phyloP scores from a whole-genome alignment of 2,888 invertebrate species.

The Mesorhabditis belari region DNA sequence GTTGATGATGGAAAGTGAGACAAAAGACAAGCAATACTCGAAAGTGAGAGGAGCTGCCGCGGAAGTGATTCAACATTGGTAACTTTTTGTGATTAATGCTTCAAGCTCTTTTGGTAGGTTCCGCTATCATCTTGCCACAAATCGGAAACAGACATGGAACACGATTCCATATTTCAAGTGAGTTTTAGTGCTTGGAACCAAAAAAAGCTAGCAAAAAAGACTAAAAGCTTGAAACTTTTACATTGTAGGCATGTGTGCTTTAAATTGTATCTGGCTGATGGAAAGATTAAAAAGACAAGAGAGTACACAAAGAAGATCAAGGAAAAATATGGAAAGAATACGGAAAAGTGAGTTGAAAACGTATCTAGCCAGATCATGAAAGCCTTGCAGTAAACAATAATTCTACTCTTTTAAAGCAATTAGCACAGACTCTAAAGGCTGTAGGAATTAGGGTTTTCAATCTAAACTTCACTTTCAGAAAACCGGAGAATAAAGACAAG shows the following conservation, averaged over 20 bases:
- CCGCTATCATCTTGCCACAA: conserved; percentile 20
- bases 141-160: conserved; percentile 10
- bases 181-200: conserved; percentile 7
- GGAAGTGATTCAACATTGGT: conserved; percentile 41
- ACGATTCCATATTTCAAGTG: background rate
- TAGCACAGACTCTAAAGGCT: too few species aligned
- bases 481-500: too few species aligned
- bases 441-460: too few species aligned
- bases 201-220: conserved; percentile 21
- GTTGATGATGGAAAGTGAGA: conserved; percentile 42
- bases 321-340: conserved; percentile 22
- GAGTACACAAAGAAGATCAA: conserved; percentile 20
- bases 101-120: background rate
- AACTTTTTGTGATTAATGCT: background rate
- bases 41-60: conserved; percentile 37
- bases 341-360: too few species aligned
- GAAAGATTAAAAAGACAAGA: conserved; percentile 29
- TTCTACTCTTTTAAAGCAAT: too few species aligned
- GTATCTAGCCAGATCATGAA: too few species aligned
- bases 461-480: too few species aligned
- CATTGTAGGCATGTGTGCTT: conserved; percentile 31
- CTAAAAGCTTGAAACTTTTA: background rate
- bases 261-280: conserved; percentile 34
- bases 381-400: too few species aligned
- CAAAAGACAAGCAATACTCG: conserved; percentile 29